Evolutionary conservation across 2,113 vertebrate species (phyloP).

Genomic region (Macroglossus sobrinus): DNA sequence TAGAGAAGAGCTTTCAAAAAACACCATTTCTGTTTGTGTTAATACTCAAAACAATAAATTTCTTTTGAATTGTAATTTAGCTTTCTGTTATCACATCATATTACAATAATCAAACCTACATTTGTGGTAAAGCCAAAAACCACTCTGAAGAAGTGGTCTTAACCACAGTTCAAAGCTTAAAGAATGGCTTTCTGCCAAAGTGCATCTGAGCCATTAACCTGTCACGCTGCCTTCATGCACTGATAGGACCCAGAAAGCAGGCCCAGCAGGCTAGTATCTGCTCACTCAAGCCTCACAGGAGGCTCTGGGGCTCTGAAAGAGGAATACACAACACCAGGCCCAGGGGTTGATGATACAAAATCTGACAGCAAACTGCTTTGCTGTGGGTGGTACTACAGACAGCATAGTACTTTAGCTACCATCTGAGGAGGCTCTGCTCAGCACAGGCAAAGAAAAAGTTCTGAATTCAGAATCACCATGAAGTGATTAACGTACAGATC

Average conservation of each 20-base stretch:
- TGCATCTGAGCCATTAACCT: not conserved
- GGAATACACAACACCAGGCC: not conserved
- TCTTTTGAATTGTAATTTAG: conserved; percentile 7
- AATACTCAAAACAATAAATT: conserved; percentile 29
- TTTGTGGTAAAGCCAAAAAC: conserved; percentile 46
- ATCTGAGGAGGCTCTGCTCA: not conserved
- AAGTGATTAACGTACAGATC: not conserved
- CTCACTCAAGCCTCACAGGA: not conserved
- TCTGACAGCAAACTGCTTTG: not conserved
- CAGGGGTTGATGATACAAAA: not conserved
- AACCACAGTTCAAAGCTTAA: conserved; percentile 55
- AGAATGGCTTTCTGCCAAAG: conserved; percentile 41
- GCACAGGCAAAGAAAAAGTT: not conserved
- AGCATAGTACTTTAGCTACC: not conserved
- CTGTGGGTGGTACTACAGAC: not conserved
- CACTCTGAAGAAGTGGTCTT: conserved; percentile 41
- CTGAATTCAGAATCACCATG: not conserved
- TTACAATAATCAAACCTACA: conserved; percentile 34
- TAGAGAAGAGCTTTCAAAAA: not conserved
- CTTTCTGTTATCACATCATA: conserved; percentile 22
- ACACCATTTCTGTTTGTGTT: not conserved
- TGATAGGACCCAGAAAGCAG: not conserved
- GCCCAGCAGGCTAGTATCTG: not conserved
- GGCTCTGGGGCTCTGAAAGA: not conserved
- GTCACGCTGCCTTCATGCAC: not conserved